These are phyloP conservation scores for Pseudomyrmex concolor DNA, from an alignment of 1,140 invertebrate species.

Conservation along the genomic window DNA sequence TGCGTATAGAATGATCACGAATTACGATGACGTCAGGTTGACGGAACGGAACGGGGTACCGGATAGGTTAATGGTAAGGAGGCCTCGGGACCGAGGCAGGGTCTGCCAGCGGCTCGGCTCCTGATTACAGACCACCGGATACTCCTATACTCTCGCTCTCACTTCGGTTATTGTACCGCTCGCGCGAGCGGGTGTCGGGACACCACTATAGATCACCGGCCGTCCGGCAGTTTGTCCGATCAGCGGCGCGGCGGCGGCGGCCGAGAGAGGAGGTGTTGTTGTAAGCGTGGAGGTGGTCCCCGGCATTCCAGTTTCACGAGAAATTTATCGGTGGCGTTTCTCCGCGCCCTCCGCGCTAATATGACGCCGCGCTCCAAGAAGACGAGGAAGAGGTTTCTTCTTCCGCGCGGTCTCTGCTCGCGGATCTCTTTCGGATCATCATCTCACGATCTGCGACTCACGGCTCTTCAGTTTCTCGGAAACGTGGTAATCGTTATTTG, in stretches of 20 bases:
- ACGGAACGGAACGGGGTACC: constrained; percentile 72
- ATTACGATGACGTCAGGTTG: constrained; percentile 80
- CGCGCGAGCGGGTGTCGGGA: constrained; percentile 72
- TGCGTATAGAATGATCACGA: constrained; percentile 67
- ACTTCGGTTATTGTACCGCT: constrained; percentile 79
- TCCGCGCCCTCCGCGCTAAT: constrained; percentile 58
- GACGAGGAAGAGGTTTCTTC: background rate
- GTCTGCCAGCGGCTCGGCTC: constrained; percentile 82
- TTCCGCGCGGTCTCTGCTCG: background rate
- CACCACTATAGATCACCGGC: constrained; percentile 80
- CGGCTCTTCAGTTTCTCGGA: too few species aligned
- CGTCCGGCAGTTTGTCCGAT: constrained; percentile 79
- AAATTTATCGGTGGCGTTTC: constrained; percentile 82
- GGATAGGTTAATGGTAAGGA: constrained; percentile 82
- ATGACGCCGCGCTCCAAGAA: background rate
- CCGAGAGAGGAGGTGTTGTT: constrained; percentile 81
- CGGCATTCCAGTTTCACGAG: constrained; percentile 80
- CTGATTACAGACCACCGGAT: constrained; percentile 84
- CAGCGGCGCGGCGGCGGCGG: constrained; percentile 57
- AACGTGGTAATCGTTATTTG: too few species aligned
- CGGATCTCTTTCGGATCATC: constrained; percentile 19
- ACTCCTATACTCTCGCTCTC: constrained; percentile 83
- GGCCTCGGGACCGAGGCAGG: constrained; percentile 72
- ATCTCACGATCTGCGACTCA: background rate
- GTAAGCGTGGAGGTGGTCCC: constrained; percentile 81